Percentiles rank a stretch among this genome's conserved stretches.
Evolutionary conservation across 2,113 vertebrate genomes (phyloP).

Genomic region (Peucedramus taeniatus): DNA sequence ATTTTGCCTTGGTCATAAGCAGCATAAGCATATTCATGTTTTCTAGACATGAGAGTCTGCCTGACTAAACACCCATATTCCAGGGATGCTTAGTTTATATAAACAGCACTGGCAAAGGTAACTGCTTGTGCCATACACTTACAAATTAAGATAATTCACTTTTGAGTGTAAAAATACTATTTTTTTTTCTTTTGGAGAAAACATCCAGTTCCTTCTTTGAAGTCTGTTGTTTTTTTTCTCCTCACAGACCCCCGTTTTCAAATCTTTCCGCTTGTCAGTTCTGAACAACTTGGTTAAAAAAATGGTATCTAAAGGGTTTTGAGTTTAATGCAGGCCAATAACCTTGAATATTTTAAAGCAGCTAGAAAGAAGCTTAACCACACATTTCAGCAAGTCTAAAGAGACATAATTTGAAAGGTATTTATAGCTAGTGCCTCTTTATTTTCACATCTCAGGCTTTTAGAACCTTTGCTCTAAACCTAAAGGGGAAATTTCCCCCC

Average conservation of each 20-base stretch:
- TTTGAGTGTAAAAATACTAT: neutral
- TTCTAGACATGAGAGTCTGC: neutral
- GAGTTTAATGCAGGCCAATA: slow-evolving; percentile 55
- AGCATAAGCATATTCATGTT: neutral
- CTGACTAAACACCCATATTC: neutral
- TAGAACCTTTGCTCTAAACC: slow-evolving; percentile 62
- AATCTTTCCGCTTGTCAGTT: neutral
- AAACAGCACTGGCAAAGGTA: neutral
- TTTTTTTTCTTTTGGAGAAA: neutral
- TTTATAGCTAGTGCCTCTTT: slow-evolving; percentile 31
- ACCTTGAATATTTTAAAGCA: slow-evolving; percentile 55
- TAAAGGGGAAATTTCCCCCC: slow-evolving; percentile 23
- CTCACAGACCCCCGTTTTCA: neutral
- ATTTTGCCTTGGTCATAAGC: neutral
- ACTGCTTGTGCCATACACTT: neutral
- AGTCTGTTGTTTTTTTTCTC: neutral
- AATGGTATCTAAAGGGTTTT: slow-evolving; percentile 40
- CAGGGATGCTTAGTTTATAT: neutral
- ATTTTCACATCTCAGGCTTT: slow-evolving; percentile 64
- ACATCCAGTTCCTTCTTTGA: neutral
- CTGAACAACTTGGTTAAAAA: slow-evolving; percentile 32
- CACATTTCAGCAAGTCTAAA: slow-evolving; percentile 56
- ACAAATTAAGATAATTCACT: neutral
- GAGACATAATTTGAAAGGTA: slow-evolving; percentile 55
- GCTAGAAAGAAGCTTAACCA: slow-evolving; percentile 56